These are phyloP conservation scores for Polietes domitor DNA, from an alignment of 2,888 invertebrate species.

Conservation along the genomic window DNA sequence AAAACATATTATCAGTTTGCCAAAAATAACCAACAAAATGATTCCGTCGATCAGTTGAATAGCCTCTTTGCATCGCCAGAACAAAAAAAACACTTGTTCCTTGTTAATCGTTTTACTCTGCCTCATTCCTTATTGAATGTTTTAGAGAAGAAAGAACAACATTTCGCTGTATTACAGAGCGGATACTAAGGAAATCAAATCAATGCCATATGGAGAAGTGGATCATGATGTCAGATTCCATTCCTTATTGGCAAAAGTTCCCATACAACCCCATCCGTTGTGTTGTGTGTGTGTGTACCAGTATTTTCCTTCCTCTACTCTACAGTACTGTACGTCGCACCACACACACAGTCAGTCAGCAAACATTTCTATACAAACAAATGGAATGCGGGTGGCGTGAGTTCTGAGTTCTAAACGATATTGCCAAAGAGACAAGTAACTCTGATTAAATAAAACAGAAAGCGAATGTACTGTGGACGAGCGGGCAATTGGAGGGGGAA, in stretches of 20 bases:
- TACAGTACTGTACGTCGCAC: slow-evolving; percentile 15
- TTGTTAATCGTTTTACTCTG: no score
- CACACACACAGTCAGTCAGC: not conserved
- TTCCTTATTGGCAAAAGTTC: not conserved
- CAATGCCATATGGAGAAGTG: no score
- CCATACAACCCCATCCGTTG: not conserved
- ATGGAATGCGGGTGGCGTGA: slow-evolving; percentile 2
- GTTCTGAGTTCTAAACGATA: not conserved
- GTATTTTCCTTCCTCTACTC: slow-evolving; percentile 10
- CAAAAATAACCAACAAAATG: no score
- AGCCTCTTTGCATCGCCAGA: no score
- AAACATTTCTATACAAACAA: slow-evolving; percentile 13
- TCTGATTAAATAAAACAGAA: not conserved
- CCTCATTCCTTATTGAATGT: no score
- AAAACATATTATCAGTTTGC: no score
- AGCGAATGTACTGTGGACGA: not conserved
- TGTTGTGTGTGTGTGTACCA: not conserved
- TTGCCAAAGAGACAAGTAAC: not conserved
- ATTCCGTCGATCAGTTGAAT: no score
- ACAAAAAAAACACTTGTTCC: no score
- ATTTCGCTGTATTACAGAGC: no score
- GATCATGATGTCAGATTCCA: not conserved
- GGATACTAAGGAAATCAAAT: no score
- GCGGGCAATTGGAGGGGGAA: no score
- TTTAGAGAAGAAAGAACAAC: no score